Percentiles rank a stretch among this genome's conserved stretches.
phyloP scores from a whole-genome alignment of 2,888 invertebrate species.

The Sipha maydis region DNA sequence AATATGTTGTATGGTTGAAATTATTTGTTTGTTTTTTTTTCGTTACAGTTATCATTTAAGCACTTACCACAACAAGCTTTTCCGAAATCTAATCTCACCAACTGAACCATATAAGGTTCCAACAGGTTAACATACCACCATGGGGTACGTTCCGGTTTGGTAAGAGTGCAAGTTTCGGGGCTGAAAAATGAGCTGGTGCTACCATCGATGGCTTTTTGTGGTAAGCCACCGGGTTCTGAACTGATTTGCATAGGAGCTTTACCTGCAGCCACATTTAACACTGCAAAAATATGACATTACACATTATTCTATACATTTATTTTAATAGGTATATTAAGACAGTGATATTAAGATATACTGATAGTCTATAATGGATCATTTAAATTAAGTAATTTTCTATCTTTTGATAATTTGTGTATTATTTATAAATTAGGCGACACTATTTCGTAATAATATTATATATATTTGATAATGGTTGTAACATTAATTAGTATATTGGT shows the following conservation, averaged over 20 bases:
- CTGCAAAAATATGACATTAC: constrained; percentile 70
- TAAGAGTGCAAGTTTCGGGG: constrained; percentile 86
- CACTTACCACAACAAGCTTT: constrained; percentile 89
- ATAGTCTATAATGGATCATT: background rate
- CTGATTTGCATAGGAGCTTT: constrained; percentile 95
- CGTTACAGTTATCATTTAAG: background rate
- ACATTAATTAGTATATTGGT: background rate
- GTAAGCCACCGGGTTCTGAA: constrained; percentile 83
- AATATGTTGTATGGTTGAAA: no score
- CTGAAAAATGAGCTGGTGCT: constrained; percentile 86
- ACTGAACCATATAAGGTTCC: constrained; percentile 94
- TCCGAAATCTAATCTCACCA: constrained; percentile 90
- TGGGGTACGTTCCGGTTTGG: constrained; percentile 83
- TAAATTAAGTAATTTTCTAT: background rate
- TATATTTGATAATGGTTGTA: background rate
- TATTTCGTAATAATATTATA: background rate
- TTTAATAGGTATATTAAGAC: background rate
- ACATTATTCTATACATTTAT: constrained; percentile 23
- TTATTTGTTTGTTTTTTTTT: no score
- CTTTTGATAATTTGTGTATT: background rate
- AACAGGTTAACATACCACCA: constrained; percentile 97
- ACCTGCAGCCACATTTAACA: constrained; percentile 91
- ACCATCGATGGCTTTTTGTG: constrained; percentile 91
- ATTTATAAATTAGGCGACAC: constrained; percentile 5
- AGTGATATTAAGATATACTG: background rate